These are phyloP conservation scores for Aphelenchoides bicaudatus DNA, from an alignment of 2,888 invertebrate species.

Conservation along the genomic window DNA sequence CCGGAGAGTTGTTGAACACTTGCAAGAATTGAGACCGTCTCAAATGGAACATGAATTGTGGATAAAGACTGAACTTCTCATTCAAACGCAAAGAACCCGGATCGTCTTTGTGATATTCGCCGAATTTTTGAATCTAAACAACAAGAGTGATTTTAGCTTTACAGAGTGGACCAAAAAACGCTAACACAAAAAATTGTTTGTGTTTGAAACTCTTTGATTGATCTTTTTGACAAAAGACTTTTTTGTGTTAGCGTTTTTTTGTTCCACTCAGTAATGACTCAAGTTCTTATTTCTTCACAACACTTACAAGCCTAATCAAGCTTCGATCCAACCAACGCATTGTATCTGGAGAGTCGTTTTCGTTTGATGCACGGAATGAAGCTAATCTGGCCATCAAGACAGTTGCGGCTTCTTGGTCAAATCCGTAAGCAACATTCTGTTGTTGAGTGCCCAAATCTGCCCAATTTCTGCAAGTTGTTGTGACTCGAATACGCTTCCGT, in stretches of 20 bases:
- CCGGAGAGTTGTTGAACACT: conserved; percentile 99
- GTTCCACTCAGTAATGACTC: background rate
- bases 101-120: conserved; percentile 95
- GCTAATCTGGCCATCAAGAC: conserved; percentile 95
- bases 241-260: no score
- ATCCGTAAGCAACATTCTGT: conserved; percentile 63
- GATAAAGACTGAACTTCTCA: conserved; percentile 95
- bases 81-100: conserved; percentile 89
- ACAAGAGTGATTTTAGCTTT: background rate
- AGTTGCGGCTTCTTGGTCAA: conserved; percentile 84
- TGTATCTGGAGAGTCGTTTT: conserved; percentile 86
- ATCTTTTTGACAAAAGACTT: no score
- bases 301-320: conserved; percentile 81
- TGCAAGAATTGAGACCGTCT: conserved; percentile 89
- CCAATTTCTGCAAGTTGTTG: conserved; percentile 94
- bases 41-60: conserved; percentile 99
- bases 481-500: conserved; percentile 86
- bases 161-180: conserved; percentile 5
- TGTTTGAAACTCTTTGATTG: no score
- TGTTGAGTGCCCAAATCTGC: conserved; percentile 72
- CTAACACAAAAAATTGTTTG: no score
- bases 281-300: background rate
- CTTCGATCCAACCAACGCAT: conserved; percentile 96
- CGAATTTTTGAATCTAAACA: conserved; percentile 93
- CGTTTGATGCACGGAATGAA: conserved; percentile 78